Conservation (phyloP, 2,797 vertebrate species). For the Salarias fasciatus region DNA sequence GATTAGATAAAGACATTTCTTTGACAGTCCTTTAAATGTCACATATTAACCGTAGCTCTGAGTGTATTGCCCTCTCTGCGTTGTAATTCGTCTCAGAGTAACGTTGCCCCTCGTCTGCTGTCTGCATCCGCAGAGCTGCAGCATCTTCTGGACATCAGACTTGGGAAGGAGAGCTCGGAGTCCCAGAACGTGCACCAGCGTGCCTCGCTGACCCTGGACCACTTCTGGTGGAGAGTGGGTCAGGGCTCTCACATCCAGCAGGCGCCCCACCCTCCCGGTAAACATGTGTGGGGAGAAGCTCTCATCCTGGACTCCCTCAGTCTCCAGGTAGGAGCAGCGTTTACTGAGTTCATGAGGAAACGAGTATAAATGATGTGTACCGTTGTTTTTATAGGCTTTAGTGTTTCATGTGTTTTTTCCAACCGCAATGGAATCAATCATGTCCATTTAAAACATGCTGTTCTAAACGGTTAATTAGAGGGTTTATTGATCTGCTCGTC, state of each 20-base stretch:
- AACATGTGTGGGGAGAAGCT: constrained; percentile 98
- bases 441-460: too few relatives aligned
- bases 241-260: constrained; percentile 98
- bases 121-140: constrained; percentile 75
- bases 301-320: constrained; percentile 91
- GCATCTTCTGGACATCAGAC: constrained; percentile 76
- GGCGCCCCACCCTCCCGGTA: constrained; percentile 92
- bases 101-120: background rate
- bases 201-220: constrained; percentile 87
- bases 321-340: constrained; percentile 84
- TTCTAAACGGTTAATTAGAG: too few relatives aligned
- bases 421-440: too few relatives aligned
- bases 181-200: constrained; percentile 89
- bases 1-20: constrained; percentile 61
- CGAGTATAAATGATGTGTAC: too few relatives aligned
- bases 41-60: constrained; percentile 36
- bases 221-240: constrained; percentile 98
- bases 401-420: too few relatives aligned
- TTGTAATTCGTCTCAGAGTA: background rate
- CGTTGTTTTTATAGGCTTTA: too few relatives aligned
- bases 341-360: too few relatives aligned
- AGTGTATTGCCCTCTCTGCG: too few relatives aligned
- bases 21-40: constrained; percentile 26
- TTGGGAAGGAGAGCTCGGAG: constrained; percentile 84
- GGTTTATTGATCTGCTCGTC: background rate